Percentiles rank a stretch among this genome's conserved stretches.
Evolutionary conservation across 1,140 invertebrate species (phyloP).

Genomic region (Hylyphantes graminicola): DNA sequence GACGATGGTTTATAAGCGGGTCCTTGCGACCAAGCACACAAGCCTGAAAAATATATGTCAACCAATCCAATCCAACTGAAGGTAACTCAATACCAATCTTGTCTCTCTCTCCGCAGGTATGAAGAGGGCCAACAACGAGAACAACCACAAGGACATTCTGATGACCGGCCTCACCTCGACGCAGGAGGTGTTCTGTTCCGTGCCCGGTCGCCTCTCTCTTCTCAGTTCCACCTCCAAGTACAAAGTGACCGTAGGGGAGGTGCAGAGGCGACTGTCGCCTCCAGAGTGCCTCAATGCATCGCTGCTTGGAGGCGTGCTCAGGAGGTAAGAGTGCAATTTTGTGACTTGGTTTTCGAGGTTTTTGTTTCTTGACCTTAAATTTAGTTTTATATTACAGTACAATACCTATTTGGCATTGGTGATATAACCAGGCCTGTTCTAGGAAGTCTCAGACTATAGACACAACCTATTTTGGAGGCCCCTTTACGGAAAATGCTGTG

Average conservation of each 20-base stretch:
- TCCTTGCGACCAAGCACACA: too few species aligned
- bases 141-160: slow-evolving; percentile 65
- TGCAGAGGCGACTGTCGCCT: slow-evolving; percentile 94
- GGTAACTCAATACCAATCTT: not conserved
- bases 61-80: too few species aligned
- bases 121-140: slow-evolving; percentile 71
- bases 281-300: slow-evolving; percentile 99
- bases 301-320: slow-evolving; percentile 95
- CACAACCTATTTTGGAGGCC: too few species aligned
- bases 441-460: too few species aligned
- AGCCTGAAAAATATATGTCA: too few species aligned
- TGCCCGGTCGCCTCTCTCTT: slow-evolving; percentile 95
- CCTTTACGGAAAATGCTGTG: too few species aligned
- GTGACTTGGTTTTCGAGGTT: not conserved
- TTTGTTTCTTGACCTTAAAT: too few species aligned
- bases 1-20: too few species aligned
- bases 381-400: too few species aligned
- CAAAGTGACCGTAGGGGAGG: slow-evolving; percentile 99
- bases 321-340: slow-evolving; percentile 76
- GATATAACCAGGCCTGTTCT: too few species aligned
- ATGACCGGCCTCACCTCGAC: slow-evolving; percentile 70
- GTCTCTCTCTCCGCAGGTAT: slow-evolving; percentile 70
- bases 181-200: slow-evolving; percentile 84
- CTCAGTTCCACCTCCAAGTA: slow-evolving; percentile 99
- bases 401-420: too few species aligned